These are phyloP conservation scores for Leptobrachium ailaonicum DNA, from an alignment of 2,113 vertebrate genomes.

Conservation along the genomic window DNA sequence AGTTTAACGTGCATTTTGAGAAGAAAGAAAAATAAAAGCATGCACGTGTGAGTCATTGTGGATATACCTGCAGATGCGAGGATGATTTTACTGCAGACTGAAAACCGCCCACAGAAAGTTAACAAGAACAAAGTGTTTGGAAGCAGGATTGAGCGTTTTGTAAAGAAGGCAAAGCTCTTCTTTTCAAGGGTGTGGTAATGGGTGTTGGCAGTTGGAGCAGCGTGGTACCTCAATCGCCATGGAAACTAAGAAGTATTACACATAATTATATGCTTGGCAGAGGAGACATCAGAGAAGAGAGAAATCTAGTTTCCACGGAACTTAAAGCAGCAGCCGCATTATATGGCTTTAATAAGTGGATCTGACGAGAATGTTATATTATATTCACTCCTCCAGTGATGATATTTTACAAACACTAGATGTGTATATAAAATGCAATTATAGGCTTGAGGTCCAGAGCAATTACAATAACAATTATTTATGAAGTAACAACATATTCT, in stretches of 20 bases:
- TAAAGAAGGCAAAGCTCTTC: conserved; percentile 21
- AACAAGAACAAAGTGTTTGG: conserved; percentile 9
- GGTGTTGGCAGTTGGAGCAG: not conserved
- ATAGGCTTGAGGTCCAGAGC: too few species aligned
- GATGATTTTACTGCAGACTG: fast-evolving
- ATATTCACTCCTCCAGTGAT: too few species aligned
- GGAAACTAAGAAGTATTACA: conserved; percentile 43
- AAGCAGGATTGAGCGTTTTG: not conserved
- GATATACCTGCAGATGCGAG: not conserved
- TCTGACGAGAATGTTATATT: too few species aligned
- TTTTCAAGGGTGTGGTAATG: conserved; percentile 33
- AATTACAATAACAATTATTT: too few species aligned
- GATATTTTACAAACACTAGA: too few species aligned
- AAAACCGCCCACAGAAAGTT: conserved; percentile 41
- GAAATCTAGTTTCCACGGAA: conserved; percentile 4
- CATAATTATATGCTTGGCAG: conserved; percentile 39
- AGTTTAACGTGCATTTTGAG: too few species aligned
- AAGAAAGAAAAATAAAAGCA: too few species aligned
- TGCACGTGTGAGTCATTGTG: not conserved
- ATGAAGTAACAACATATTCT: too few species aligned
- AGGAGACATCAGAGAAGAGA: not conserved
- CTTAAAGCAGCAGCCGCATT: not conserved
- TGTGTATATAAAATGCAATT: too few species aligned
- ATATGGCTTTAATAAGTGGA: too few species aligned
- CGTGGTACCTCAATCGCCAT: conserved; percentile 24